Evolutionary conservation across 2,888 invertebrate species (phyloP), one percentile per base, ranked within the genome.

Genomic region (Coelopa pilipes): DNA sequence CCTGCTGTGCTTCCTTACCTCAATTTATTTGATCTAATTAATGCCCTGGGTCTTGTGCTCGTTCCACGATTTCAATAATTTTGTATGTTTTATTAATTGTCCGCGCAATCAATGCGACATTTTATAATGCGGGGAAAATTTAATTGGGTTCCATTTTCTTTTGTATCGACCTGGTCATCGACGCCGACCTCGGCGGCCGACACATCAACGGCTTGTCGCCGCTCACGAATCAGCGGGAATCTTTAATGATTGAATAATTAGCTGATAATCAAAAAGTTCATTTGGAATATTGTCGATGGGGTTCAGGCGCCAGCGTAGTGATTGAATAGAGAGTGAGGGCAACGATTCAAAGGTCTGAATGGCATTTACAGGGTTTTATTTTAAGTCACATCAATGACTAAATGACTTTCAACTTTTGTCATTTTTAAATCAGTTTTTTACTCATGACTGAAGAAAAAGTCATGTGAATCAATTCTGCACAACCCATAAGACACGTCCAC

Each of bases 31-130:
- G 78, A 74, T 76, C 80, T 82, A 83, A 82, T 82, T 83, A 83
- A 82, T 82, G 80, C 81, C 72, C 78, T 75, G 34, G 34, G 34
- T 47, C 24, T 15, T 47, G 21, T n/a, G 46, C 10, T 21, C 34
- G n/a, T n/a, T 34, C 34, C 4, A 34, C 2, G 59, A 57, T 24
- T 66, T 65, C 78, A 53, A 80, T 82, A 82, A 82, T 81, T 81
- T 80, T 78, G 78, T 78, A 79, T 79, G 79, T 77, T 76, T 83
- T 82, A 82, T 82, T 82, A 82, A 83, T 83, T 82, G 83, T 76
- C 76, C 77, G 78, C 78, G 80, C 82, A 82, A 82, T 82, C 82
- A 81, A 80, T 82, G 81, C 80, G 82, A 82, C 83, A 82, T 81
- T 75, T 78, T 80, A 81, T n/a, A 70, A 70, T 50, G 49, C 15